Conservation (phyloP, 2,797 vertebrate genomes). For the Bothrops alternatus region DNA sequence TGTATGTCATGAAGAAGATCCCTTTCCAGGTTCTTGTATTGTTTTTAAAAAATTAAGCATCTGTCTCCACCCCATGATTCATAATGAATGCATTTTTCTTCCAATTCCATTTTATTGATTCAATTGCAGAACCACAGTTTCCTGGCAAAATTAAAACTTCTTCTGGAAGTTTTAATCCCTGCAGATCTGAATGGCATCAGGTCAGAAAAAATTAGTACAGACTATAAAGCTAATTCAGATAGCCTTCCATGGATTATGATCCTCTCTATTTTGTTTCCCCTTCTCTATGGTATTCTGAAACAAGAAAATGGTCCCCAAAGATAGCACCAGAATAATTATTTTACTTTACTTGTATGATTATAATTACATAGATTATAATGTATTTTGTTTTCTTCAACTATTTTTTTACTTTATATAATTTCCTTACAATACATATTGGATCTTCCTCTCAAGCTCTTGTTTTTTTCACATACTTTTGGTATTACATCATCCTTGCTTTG, state of each 20-base stretch:
- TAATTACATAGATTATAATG: neutral
- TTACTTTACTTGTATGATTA: neutral
- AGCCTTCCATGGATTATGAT: neutral
- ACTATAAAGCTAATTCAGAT: neutral
- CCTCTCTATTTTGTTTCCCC: neutral
- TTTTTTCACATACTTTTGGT: neutral
- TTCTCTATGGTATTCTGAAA: neutral
- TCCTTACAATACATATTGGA: neutral
- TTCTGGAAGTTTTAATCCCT: neutral
- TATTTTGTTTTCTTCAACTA: neutral
- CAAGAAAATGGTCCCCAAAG: neutral
- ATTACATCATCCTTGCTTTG: neutral
- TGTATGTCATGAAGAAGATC: too few relatives aligned
- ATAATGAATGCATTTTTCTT: neutral
- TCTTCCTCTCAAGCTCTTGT: conserved; percentile 1
- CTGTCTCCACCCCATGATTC: neutral
- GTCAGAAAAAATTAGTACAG: neutral
- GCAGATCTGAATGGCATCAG: neutral
- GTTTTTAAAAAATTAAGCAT: neutral
- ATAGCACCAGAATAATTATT: neutral
- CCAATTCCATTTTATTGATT: neutral
- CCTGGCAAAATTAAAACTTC: neutral
- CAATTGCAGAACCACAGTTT: neutral
- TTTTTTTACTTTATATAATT: neutral
- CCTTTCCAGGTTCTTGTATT: neutral